These are phyloP conservation scores for Paracentrotus lividus DNA, from an alignment of 53 echinoderm and acorn worm genomes.

Conservation along the genomic window DNA sequence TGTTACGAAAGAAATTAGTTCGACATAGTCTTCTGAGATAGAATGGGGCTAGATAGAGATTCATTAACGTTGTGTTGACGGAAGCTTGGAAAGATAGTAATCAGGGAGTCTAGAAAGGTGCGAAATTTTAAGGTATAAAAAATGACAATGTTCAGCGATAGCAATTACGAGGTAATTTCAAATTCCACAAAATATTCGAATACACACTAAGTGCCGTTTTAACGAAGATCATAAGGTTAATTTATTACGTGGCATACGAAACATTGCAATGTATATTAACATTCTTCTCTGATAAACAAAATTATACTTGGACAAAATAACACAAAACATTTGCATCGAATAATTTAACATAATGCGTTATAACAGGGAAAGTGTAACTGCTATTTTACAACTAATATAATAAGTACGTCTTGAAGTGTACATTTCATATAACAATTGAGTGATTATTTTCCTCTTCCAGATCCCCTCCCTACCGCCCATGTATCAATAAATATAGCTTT, in stretches of 20 bases:
- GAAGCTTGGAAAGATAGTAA: not conserved
- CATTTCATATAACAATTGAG: not conserved
- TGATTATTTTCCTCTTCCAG: not conserved
- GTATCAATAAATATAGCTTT: not conserved
- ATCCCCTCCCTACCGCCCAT: not conserved
- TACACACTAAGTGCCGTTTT: not conserved
- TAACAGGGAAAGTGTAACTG: not conserved
- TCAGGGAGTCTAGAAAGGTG: not conserved
- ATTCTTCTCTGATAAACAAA: slow-evolving; percentile 12
- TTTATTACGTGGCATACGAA: slow-evolving; percentile 48
- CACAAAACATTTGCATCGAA: not conserved
- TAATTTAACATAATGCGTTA: slow-evolving; percentile 9
- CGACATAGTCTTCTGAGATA: not conserved
- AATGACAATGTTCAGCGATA: not conserved
- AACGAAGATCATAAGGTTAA: not conserved
- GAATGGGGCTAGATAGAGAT: too few relatives aligned
- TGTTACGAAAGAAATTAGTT: not conserved
- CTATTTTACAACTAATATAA: not conserved
- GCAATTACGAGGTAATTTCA: not conserved
- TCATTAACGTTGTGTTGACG: too few relatives aligned
- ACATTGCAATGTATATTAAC: slow-evolving; percentile 26
- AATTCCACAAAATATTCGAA: not conserved
- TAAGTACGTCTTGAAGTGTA: not conserved
- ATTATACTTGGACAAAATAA: slow-evolving; percentile 9
- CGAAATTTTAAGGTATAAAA: not conserved